Percentiles rank a stretch among this genome's conserved stretches.
These are phyloP conservation scores for Watsonalla binaria DNA, from an alignment of 2,888 invertebrate genomes.

Conservation along the genomic window DNA sequence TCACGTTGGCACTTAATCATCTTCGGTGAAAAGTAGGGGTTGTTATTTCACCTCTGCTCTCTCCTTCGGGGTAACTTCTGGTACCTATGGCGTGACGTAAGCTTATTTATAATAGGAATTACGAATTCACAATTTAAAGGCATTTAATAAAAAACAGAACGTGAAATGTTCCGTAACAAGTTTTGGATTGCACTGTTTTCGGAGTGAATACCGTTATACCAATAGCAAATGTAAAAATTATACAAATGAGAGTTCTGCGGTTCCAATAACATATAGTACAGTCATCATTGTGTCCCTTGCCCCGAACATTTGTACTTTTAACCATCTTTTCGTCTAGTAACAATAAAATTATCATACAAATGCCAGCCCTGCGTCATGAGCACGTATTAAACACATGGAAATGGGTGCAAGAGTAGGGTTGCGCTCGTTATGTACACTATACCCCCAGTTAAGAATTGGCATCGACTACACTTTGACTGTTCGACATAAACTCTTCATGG, in stretches of 20 bases:
- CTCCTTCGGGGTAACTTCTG: no score
- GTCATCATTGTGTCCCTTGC: conserved; percentile 34
- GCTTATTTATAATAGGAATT: no score
- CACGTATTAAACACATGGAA: conserved; percentile 28
- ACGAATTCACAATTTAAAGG: conserved; percentile 6
- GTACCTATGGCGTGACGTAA: no score
- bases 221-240: conserved; percentile 53
- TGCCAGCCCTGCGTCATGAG: conserved; percentile 36
- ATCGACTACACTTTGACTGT: conserved; percentile 8
- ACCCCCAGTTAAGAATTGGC: conserved; percentile 10
- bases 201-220: conserved; percentile 21
- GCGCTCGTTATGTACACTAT: conserved; percentile 13
- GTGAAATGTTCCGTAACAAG: no score
- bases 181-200: conserved; percentile 5
- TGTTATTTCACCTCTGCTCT: no score
- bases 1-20: no score
- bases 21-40: no score
- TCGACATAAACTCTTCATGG: neutral
- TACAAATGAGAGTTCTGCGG: conserved; percentile 55
- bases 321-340: conserved; percentile 57
- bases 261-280: conserved; percentile 39
- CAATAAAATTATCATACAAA: conserved; percentile 69
- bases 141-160: conserved; percentile 10
- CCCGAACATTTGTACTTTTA: conserved; percentile 60
- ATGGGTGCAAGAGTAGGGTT: conserved; percentile 22